phyloP scores from a whole-genome alignment of 37 sponge, comb jelly and placozoan genomes.

The Chondrosia reniformis region DNA sequence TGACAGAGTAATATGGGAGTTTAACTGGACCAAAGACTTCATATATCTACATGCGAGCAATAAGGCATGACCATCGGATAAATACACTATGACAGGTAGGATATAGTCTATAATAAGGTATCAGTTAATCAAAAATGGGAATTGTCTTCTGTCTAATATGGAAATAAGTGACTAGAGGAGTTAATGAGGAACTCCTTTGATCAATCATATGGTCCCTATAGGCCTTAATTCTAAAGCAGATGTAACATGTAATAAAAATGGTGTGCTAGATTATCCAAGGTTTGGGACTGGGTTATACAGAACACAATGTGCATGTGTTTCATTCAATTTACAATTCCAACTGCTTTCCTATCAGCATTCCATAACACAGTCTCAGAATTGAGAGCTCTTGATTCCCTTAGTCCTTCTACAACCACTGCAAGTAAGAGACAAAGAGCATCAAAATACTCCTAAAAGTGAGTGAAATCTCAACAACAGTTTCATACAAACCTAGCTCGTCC shows the following conservation, averaged over 20 bases:
- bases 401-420: not conserved
- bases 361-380: slow-evolving; percentile 66
- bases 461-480: too few species aligned
- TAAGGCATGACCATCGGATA: not conserved
- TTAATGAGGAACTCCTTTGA: too few species aligned
- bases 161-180: not conserved
- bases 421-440: too few species aligned
- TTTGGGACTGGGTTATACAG: not conserved
- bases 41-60: slow-evolving; percentile 32
- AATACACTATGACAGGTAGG: not conserved
- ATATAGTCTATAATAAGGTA: not conserved
- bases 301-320: not conserved
- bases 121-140: not conserved
- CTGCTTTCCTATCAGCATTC: slow-evolving; percentile 19
- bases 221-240: too few species aligned
- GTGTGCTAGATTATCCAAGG: not conserved
- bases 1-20: slow-evolving; percentile 54
- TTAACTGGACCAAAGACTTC: slow-evolving; percentile 77
- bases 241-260: not conserved
- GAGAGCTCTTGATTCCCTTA: slow-evolving; percentile 14
- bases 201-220: too few species aligned
- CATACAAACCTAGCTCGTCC: too few species aligned
- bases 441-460: too few species aligned
- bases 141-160: not conserved
- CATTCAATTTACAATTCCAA: slow-evolving; percentile 21